Percentiles rank a stretch among this genome's conserved stretches.
phyloP scores from a whole-genome alignment of 2,113 vertebrate species.

The Lipophrys pholis region DNA sequence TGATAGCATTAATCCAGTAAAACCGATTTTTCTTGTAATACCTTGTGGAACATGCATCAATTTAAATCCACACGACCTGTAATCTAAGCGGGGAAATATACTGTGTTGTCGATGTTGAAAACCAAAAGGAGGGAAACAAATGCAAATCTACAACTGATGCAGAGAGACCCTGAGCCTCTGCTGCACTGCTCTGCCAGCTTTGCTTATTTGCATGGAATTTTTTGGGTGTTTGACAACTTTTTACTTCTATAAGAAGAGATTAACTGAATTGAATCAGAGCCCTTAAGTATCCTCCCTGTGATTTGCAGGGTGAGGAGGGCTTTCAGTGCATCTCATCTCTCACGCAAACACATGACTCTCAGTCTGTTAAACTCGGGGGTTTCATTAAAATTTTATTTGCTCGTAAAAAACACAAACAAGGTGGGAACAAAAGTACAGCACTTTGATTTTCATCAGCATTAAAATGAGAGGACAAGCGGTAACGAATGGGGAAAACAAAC shows the following conservation, averaged over 20 bases:
- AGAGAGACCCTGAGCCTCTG: background rate
- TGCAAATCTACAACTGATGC: background rate
- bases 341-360: constrained; percentile 36
- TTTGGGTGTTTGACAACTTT: background rate
- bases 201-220: background rate
- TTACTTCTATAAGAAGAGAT: background rate
- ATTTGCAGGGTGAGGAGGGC: background rate
- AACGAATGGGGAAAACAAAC: background rate
- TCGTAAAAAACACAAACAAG: constrained; percentile 25
- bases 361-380: constrained; percentile 14
- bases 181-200: background rate
- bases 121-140: background rate
- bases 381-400: constrained; percentile 47
- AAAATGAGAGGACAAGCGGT: background rate
- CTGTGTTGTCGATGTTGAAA: background rate
- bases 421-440: background rate
- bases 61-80: background rate
- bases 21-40: background rate
- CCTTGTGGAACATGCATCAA: background rate
- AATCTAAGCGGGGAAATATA: background rate
- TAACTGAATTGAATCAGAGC: background rate
- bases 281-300: background rate
- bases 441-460: constrained; percentile 12
- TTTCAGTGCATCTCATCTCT: constrained; percentile 18
- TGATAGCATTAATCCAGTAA: constrained; percentile 4